These are phyloP conservation scores for Hiodon alosoides DNA, from an alignment of 2,113 vertebrate species.

Conservation along the genomic window DNA sequence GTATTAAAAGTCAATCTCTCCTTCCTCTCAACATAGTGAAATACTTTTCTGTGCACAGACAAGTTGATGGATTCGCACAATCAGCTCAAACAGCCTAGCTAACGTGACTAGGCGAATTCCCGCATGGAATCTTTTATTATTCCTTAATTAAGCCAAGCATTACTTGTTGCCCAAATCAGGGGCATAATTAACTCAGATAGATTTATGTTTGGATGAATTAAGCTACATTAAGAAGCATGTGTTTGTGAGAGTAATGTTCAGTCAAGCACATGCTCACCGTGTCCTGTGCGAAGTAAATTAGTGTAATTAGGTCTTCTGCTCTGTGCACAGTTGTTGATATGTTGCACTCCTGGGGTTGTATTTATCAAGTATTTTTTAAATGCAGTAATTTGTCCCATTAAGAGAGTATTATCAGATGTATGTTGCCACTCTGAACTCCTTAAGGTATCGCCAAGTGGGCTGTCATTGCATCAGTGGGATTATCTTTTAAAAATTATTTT, in stretches of 20 bases:
- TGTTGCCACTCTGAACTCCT: no score
- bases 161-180: constrained; percentile 44
- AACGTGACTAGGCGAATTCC: constrained; percentile 45
- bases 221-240: constrained; percentile 18
- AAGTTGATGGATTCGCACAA: background rate
- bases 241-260: constrained; percentile 24
- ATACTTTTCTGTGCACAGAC: background rate
- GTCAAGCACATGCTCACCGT: constrained; percentile 10
- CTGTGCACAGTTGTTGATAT: background rate
- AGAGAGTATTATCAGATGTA: no score
- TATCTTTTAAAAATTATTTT: background rate
- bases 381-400: background rate
- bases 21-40: no score
- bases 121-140: constrained; percentile 40
- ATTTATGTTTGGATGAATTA: constrained; percentile 23
- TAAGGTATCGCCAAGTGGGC: no score
- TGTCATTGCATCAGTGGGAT: background rate
- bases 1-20: no score
- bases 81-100: constrained; percentile 39
- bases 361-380: background rate
- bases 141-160: constrained; percentile 57
- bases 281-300: background rate
- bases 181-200: constrained; percentile 15
- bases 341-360: background rate
- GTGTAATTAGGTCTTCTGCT: background rate